Evolutionary conservation across 1,140 invertebrate species (phyloP).

Genomic region (Idris sp.): DNA sequence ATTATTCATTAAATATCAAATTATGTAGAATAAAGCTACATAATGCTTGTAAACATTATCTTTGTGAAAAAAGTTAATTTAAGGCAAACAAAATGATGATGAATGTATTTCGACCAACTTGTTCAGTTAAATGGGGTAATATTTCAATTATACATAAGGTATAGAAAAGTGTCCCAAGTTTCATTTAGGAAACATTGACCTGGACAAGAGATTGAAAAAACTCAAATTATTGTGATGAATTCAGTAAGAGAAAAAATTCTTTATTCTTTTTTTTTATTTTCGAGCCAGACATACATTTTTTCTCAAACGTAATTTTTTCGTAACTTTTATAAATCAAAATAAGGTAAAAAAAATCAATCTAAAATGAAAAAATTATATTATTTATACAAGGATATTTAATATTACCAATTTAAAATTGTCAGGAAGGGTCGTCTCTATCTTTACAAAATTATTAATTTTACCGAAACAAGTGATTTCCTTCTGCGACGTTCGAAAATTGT

Average conservation of each 20-base stretch:
- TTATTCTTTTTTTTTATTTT: no score
- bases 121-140: constrained; percentile 17
- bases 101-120: constrained; percentile 18
- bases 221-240: constrained; percentile 12
- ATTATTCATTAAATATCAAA: no score
- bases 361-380: no score
- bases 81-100: constrained; percentile 31
- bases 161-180: constrained; percentile 18
- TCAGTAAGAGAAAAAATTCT: no score
- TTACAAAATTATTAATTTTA: constrained; percentile 37
- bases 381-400: no score
- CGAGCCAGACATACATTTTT: no score
- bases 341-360: no score
- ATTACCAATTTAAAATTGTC: constrained; percentile 21
- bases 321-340: no score
- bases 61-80: constrained; percentile 16
- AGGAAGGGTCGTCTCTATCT: constrained; percentile 24
- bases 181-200: constrained; percentile 27
- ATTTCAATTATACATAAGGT: constrained; percentile 24
- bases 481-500: constrained; percentile 34
- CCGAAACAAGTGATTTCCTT: constrained; percentile 37
- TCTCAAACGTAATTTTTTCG: no score
- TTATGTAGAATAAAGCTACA: no score
- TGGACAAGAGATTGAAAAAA: constrained; percentile 12
- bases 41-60: constrained; percentile 23